Base-by-base conservation (phyloP, 1,140 invertebrate species). In the Campoletis sonorensis region DNA sequence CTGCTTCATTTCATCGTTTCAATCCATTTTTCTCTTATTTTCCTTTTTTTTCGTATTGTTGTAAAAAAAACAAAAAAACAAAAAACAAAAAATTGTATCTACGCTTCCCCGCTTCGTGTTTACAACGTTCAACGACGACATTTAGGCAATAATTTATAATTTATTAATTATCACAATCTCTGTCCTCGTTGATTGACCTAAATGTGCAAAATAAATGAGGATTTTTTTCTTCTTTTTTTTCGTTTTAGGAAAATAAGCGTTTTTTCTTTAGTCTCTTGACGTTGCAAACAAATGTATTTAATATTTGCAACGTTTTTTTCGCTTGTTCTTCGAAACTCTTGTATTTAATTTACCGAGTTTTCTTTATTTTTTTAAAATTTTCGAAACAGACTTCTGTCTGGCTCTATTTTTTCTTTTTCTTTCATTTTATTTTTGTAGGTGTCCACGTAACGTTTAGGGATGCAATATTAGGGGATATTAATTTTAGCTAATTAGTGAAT, bases 401-500 rank as follows among this genome's bases (percentile, higher is more conserved):
- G n/a, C 70, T 18, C 33, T 10, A 45, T 11, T 11, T 13, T 23
- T 23, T 11, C 27, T 70, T 51, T 27, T 71, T 51, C 18, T 71
- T 68, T 79, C 51, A 23, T 15, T 15, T 61, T 64, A 21, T 61
- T 79, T 40, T 21, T 26, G 77, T 70, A 26, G 67, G 40, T 86
- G 81, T 82, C 82, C 80, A 82, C 82, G 81, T 58, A 21, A 1
- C 54, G 54, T 61, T 82, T 85, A 85, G 83, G 77, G 78, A 84
- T 86, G 87, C 87, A 88, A 88, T 88, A 88, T 87, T 88, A 88
- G 86, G 51, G 23, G 83, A 45, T 85, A 80, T 83, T 88, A 86
- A 88, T 82, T 86, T 85, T 86, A 87, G 83, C 64, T 76, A 79
- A 58, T n/a, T 84, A 86, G 76, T 61, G 64, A 72, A 80, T 79